Conservation (phyloP, 2,113 vertebrate species). For the Peromyscus maniculatus region DNA sequence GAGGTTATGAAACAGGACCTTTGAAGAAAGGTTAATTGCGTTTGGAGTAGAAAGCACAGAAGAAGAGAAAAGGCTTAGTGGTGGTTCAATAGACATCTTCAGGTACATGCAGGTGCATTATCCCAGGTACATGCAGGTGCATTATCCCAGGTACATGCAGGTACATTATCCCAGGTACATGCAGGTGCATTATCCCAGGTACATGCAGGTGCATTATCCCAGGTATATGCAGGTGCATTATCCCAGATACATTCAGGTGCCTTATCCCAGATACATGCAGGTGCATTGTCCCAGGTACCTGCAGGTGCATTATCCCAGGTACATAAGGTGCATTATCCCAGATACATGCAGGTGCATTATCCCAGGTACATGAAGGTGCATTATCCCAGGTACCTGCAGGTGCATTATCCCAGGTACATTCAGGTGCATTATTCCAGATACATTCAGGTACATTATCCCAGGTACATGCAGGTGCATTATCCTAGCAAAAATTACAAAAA, state of each 20-base stretch:
- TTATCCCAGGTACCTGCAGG: constrained; percentile 11
- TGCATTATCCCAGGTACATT: background rate
- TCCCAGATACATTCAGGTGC: background rate
- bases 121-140: background rate
- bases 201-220: background rate
- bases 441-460: constrained; percentile 9
- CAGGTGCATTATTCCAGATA: background rate
- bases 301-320: constrained; percentile 8
- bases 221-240: constrained; percentile 20
- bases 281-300: background rate
- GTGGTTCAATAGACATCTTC: constrained; percentile 53
- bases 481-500: constrained; percentile 6
- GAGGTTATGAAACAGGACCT: constrained; percentile 68
- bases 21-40: constrained; percentile 77
- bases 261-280: background rate
- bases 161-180: background rate
- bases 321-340: constrained; percentile 27
- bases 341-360: constrained; percentile 1
- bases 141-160: background rate
- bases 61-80: background rate
- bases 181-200: constrained; percentile 28
- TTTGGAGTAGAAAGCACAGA: constrained; percentile 55
- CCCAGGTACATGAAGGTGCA: constrained; percentile 12
- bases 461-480: background rate
- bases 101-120: constrained; percentile 34